These are phyloP conservation scores for Tachyglossus aculeatus DNA, from an alignment of 2,797 vertebrate genomes.

Conservation along the genomic window DNA sequence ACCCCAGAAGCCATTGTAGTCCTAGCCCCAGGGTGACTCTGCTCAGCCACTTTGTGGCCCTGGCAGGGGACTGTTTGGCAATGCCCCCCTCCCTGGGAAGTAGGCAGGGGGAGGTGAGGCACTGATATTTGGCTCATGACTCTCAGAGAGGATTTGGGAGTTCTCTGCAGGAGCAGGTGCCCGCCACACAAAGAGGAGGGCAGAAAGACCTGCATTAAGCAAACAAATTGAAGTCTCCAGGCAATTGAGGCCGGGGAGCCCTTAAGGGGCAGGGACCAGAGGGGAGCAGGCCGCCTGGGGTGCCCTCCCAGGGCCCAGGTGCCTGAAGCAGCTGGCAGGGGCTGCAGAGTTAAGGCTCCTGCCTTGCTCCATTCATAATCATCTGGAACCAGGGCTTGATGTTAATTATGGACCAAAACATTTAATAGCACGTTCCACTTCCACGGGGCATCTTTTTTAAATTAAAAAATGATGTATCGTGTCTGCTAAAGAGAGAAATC, in stretches of 20 bases:
- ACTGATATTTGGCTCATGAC: too few species aligned
- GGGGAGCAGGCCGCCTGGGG: too few species aligned
- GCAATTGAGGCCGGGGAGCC: too few species aligned
- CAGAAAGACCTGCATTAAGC: too few species aligned
- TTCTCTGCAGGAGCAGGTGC: neutral
- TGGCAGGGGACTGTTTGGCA: too few species aligned
- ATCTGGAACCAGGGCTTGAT: constrained; percentile 58
- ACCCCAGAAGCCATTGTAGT: too few species aligned
- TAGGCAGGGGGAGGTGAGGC: neutral
- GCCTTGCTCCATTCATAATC: constrained; percentile 19
- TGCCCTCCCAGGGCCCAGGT: too few species aligned
- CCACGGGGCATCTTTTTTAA: constrained; percentile 71
- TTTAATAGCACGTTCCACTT: constrained; percentile 66
- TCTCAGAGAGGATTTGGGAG: neutral
- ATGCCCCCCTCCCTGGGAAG: neutral
- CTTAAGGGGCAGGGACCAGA: neutral
- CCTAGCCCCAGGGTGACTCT: too few species aligned
- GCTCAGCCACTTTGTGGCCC: too few species aligned
- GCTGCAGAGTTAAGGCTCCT: neutral
- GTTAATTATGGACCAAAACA: constrained; percentile 75
- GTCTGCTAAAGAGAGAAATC: constrained; percentile 53
- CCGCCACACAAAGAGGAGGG: neutral
- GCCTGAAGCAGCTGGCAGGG: too few species aligned
- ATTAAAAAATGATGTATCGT: constrained; percentile 74
- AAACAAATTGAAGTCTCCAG: too few species aligned